A percentile compares a stretch with the other conserved stretches of the same genome.
Conservation (phyloP, 2,797 vertebrate genomes). For the Hafferia zeledoni region DNA sequence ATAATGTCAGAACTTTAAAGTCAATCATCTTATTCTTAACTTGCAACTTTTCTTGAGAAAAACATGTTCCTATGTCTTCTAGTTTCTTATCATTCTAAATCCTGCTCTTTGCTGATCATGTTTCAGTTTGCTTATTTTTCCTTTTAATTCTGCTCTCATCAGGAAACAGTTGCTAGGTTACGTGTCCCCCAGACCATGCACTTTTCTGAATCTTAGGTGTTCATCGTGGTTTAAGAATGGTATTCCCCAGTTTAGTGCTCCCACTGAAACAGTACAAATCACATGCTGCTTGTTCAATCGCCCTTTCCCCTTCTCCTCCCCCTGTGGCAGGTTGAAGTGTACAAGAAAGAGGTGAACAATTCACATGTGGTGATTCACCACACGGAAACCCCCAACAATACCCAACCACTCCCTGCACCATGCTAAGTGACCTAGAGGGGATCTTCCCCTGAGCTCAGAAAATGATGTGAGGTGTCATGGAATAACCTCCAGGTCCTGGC, state of each 20-base stretch:
- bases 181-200: neutral
- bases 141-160: neutral
- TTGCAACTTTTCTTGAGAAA: neutral
- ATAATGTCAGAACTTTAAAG: neutral
- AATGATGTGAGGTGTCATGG: neutral
- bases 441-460: fast-evolving
- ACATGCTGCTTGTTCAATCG: neutral
- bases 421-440: too few relatives aligned
- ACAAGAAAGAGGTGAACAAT: neutral
- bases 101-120: neutral
- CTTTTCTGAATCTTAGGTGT: neutral
- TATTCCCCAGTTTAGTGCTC: neutral
- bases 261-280: neutral
- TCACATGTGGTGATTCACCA: neutral
- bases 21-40: neutral
- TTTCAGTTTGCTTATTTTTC: neutral
- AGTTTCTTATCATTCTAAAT: neutral
- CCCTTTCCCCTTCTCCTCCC: neutral
- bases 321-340: too few relatives aligned
- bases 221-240: neutral
- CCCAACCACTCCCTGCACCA: too few relatives aligned
- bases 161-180: neutral
- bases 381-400: neutral
- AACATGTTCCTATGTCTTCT: neutral
- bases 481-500: neutral